Conservation (phyloP, 2,888 invertebrate genomes). For the Pollenia amentaria region DNA sequence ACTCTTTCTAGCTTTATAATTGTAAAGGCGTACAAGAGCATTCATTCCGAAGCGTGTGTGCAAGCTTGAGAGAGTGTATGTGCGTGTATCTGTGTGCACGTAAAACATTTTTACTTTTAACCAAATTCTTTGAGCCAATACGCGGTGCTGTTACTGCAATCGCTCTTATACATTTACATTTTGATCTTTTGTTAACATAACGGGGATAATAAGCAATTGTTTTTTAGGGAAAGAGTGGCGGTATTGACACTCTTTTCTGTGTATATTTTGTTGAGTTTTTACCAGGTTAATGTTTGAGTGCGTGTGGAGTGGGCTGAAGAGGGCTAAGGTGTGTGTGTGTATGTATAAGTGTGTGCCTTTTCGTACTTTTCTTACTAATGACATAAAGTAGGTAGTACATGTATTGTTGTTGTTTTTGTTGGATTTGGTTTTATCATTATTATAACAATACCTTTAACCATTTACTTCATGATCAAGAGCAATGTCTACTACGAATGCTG, state of each 20-base stretch:
- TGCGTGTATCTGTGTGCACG: neutral
- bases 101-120: conserved; percentile 47
- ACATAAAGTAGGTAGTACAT: conserved; percentile 53
- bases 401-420: conserved; percentile 41
- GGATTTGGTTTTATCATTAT: conserved; percentile 6
- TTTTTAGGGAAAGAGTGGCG: conserved; percentile 12
- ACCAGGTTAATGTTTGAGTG: conserved; percentile 47
- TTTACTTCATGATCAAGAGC: conserved; percentile 62
- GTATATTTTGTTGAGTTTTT: conserved; percentile 49
- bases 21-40: conserved; percentile 34
- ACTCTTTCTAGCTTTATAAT: conserved; percentile 53
- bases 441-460: conserved; percentile 58
- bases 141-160: conserved; percentile 28
- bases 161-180: conserved; percentile 52
- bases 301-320: conserved; percentile 22
- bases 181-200: conserved; percentile 54
- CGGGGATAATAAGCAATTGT: conserved; percentile 14
- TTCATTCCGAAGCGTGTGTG: conserved; percentile 1
- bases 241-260: conserved; percentile 62
- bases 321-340: conserved; percentile 51
- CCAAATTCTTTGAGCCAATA: conserved; percentile 65
- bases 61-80: neutral
- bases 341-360: conserved; percentile 14
- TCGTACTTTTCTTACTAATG: conserved; percentile 62
- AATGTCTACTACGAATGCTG: conserved; percentile 42